phyloP scores from a whole-genome alignment of 1,140 invertebrate genomes.

The Aphaenogaster floridana region DNA sequence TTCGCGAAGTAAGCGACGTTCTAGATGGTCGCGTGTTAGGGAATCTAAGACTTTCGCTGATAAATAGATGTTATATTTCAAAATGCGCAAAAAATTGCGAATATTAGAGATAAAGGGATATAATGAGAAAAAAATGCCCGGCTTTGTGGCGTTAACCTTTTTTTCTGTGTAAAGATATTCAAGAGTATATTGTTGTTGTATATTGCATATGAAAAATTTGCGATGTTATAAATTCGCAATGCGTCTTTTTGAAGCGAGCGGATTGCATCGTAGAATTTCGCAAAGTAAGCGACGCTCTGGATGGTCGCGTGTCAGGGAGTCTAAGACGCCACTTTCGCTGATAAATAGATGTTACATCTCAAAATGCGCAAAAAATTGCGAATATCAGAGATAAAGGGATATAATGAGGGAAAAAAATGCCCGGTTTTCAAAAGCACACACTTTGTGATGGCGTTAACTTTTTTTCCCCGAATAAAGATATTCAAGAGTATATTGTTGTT shows the following conservation, averaged over 20 bases:
- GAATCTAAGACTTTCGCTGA: no score
- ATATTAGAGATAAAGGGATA: constrained; percentile 26
- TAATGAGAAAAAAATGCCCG: background rate
- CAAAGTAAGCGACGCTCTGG: background rate
- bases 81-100: background rate
- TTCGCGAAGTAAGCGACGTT: background rate
- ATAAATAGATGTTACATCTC: constrained; percentile 46
- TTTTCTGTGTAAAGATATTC: background rate
- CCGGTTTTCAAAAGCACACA: background rate
- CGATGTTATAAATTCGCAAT: background rate
- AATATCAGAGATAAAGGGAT: constrained; percentile 30
- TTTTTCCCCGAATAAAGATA: background rate
- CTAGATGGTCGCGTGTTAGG: background rate
- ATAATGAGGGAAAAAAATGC: background rate
- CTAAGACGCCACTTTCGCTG: background rate
- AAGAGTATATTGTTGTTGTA: background rate
- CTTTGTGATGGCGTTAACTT: background rate
- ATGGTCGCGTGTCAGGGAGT: constrained; percentile 6
- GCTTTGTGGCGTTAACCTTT: background rate
- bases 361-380: background rate
- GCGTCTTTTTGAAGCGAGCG: background rate
- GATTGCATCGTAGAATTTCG: background rate
- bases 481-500: background rate
- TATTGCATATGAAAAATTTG: background rate
- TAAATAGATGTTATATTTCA: constrained; percentile 45